Evolutionary conservation across 1,140 invertebrate genomes (phyloP).

Genomic region (Papilio helenus): DNA sequence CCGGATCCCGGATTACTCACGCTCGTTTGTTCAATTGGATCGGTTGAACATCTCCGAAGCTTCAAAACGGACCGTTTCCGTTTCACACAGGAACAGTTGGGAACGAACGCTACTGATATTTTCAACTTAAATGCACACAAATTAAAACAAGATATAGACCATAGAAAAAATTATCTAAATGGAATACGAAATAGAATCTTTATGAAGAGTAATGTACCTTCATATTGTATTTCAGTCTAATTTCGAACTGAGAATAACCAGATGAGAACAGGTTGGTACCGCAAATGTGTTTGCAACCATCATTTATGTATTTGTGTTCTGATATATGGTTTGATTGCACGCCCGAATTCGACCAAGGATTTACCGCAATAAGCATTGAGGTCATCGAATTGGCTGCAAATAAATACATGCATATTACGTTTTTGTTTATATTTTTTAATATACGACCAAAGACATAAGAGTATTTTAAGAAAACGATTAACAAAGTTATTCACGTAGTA

Average conservation of each 20-base stretch:
- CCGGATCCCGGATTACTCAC: slow-evolving; percentile 74
- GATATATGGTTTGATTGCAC: slow-evolving; percentile 39
- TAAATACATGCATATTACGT: slow-evolving; percentile 31
- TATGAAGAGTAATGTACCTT: background rate
- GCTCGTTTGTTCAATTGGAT: slow-evolving; percentile 73
- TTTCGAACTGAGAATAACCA: slow-evolving; percentile 9
- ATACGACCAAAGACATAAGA: background rate
- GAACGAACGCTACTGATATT: slow-evolving; percentile 36
- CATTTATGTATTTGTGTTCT: slow-evolving; percentile 15
- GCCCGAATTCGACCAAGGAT: slow-evolving; percentile 56
- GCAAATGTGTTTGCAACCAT: slow-evolving; percentile 5
- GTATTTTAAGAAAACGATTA: background rate
- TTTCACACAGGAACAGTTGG: slow-evolving; percentile 66
- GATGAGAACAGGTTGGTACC: slow-evolving; percentile 11
- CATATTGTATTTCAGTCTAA: slow-evolving; percentile 23
- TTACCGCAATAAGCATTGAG: slow-evolving; percentile 55
- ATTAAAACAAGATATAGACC: background rate
- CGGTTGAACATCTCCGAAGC: slow-evolving; percentile 66
- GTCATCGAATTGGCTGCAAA: slow-evolving; percentile 48
- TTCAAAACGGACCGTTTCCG: slow-evolving; percentile 68
- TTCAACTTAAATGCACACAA: background rate
- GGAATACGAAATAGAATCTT: slow-evolving; percentile 17
- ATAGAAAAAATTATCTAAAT: background rate
- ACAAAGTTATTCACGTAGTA: background rate
- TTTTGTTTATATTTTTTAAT: background rate